Evolutionary conservation across 2,888 invertebrate genomes (phyloP).

Genomic region (Andrena fulva): DNA sequence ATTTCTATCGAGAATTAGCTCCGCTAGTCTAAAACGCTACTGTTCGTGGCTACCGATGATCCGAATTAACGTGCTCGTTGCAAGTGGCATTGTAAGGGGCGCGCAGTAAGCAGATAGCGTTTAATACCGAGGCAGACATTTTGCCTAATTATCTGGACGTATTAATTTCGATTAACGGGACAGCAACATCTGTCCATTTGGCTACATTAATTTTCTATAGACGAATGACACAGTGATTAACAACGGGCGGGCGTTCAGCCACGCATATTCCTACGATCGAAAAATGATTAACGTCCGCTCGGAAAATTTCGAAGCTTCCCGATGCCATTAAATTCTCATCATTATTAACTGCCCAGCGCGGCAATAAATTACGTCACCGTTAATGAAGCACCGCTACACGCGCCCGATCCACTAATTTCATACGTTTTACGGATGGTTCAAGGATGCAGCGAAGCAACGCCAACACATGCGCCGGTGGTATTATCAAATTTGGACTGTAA

Average conservation of each 20-base stretch:
- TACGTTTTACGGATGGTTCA: constrained; percentile 43
- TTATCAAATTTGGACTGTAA: constrained; percentile 59
- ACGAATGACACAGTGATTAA: constrained; percentile 41
- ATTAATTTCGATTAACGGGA: neutral
- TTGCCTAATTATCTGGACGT: neutral
- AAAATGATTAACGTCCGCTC: constrained; percentile 54
- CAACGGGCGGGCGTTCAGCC: neutral
- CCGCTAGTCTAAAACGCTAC: neutral
- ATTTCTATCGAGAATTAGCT: neutral
- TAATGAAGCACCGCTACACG: constrained; percentile 46
- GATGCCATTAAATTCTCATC: constrained; percentile 52
- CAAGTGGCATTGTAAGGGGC: no score
- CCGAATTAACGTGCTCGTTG: no score
- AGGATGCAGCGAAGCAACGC: constrained; percentile 38
- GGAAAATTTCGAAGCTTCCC: constrained; percentile 49
- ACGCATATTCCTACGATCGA: constrained; percentile 20
- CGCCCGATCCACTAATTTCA: constrained; percentile 41
- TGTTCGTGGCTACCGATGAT: no score
- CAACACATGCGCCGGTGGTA: constrained; percentile 43
- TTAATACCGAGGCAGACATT: neutral
- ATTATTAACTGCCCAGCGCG: constrained; percentile 47
- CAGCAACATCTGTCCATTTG: constrained; percentile 9
- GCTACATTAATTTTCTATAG: constrained; percentile 39
- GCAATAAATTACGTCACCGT: constrained; percentile 54
- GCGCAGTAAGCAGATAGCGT: no score